Evolutionary conservation across 2,113 vertebrate genomes (phyloP), one percentile per base, ranked within the genome.

Genomic region (Neoarius graeffei): DNA sequence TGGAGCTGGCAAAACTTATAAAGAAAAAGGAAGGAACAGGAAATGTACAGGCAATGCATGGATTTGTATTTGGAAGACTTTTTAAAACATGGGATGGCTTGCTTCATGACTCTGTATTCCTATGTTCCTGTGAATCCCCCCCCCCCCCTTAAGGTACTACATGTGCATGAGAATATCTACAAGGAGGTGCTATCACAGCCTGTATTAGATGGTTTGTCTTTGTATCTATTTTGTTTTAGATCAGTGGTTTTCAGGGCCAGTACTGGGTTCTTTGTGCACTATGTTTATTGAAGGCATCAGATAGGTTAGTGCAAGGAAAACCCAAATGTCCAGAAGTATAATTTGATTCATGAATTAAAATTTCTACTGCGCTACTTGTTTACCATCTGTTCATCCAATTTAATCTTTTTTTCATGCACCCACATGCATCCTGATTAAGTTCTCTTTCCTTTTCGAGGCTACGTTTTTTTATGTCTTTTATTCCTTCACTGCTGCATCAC

Each of bases 161-260:
- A 67, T 67, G n/a, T 67, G 66, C 66, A 67, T 67, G 66, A 67
- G n/a, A n/a, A 67, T 27, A 67, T 67, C 66, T 67, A 67, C 66
- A 67, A 67, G 66, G n/a, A 67, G 13, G 27, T 67, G 66, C 13
- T 27, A 27, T 67, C 66, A 67, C 66, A 67, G n/a, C 66, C 66
- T 67, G n/a, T 67, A 67, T 67, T 67, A 67, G n/a, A 67, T 27
- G 66, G 66, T 67, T 10, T 67, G 66, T 67, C n/a, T 11, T 67
- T 27, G 11, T n/a, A 67, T 67, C 25, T 27, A n/a, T 67, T 66
- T n/a, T 66, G 64, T 66, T 66, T 66, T 66, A 66, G 64, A 66
- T 25, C 7, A 23, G 60, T 13, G n/a, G n/a, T 14, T 27, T 67
- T 67, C n/a, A 27, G 3, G 66, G 66, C 1, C 11, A 14, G 10